These are phyloP conservation scores for Takifugu rubripes DNA, from an alignment of 2,797 vertebrate species.

Conservation along the genomic window DNA sequence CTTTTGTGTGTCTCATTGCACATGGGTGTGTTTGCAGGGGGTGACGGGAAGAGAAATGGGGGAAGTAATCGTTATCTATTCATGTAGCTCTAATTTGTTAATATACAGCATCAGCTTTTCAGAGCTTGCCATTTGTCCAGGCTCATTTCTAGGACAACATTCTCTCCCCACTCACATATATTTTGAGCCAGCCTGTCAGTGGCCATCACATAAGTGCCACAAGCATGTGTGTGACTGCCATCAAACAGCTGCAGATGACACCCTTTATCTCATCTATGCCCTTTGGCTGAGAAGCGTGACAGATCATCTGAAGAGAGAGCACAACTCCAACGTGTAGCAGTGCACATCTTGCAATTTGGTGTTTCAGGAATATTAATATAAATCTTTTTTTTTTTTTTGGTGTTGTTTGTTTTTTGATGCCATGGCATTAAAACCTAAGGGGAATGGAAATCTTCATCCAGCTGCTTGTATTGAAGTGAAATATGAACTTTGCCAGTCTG, in stretches of 20 bases:
- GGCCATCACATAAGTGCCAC: slow-evolving; percentile 49
- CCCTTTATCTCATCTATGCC: slow-evolving; percentile 9
- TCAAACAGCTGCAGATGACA: slow-evolving; percentile 57
- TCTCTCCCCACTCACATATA: slow-evolving; percentile 18
- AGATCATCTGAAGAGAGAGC: background rate
- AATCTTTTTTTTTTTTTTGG: no score
- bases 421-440: background rate
- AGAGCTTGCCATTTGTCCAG: slow-evolving; percentile 8
- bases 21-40: slow-evolving; percentile 22
- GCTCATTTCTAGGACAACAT: slow-evolving; percentile 32
- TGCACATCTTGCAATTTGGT: no score
- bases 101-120: slow-evolving; percentile 8
- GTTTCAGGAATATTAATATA: no score
- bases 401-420: background rate
- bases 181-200: slow-evolving; percentile 34
- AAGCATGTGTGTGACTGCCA: slow-evolving; percentile 49
- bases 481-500: background rate
- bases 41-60: slow-evolving; percentile 20
- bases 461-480: background rate
- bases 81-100: background rate
- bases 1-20: slow-evolving; percentile 27
- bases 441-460: background rate
- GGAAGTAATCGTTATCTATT: slow-evolving; percentile 9
- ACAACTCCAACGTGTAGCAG: background rate
- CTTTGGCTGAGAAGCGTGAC: slow-evolving; percentile 10